Base-by-base conservation (phyloP, 2,113 vertebrate genomes). In the Columbina picui region DNA sequence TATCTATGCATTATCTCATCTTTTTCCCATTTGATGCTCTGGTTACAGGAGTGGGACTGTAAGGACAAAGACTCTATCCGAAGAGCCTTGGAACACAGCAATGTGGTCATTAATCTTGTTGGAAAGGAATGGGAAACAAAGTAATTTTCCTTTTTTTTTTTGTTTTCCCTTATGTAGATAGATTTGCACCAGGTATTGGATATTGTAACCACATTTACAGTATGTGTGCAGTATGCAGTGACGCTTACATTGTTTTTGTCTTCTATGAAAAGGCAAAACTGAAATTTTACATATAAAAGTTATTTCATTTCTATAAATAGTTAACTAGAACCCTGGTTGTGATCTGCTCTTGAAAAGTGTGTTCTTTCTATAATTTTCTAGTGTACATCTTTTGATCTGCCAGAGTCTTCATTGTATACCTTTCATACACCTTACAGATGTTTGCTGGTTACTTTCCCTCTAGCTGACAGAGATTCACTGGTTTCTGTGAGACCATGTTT, bases 81-180 rank as follows among this genome's bases (percentile, higher is more conserved):
- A 91, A 98, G 87, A 94, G 99, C 98, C 3, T 71, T 99, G 78
- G 97, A 99, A 60, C 95, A 99, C 97, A 99, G 99, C 73, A 98
- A 99, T 27, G 99, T 99, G 55, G 99, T 99, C 96, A 99, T 99
- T 96, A 99, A 99, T 77, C 98, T 99, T 38, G 96, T 99, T 81
- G 99, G 99, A 75, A 98, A 97, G 95, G 99, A 99, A 39, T 99
- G 98, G 99, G 99, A 99, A 97, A 99, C 99, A 8, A 99, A 92
- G 99, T 99, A 98, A 97, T 84, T 79, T 38, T 79, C 2, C 15
- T 65, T n/a, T 75, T 56, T 52, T n/a, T 49, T 32, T 34, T 13
- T 16, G 6, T 12, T 64, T 22, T 29, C 4, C 3, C 4, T 25
- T 49, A 0, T 25, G 2, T 65, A 7, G 20, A 32, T 84, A 82